phyloP scores from a whole-genome alignment of 2,113 vertebrate genomes.

The Marmota monax region DNA sequence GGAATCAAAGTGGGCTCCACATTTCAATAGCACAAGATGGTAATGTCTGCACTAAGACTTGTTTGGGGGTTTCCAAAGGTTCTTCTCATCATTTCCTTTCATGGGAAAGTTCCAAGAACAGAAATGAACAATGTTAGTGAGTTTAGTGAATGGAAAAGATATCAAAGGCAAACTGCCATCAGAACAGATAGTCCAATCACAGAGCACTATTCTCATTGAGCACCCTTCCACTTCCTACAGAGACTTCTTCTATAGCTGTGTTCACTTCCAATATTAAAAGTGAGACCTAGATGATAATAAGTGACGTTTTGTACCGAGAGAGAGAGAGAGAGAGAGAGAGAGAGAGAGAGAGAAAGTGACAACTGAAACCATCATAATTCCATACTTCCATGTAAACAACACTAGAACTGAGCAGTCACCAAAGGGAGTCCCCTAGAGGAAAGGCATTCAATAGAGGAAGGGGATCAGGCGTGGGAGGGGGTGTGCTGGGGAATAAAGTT shows the following conservation, averaged over 20 bases:
- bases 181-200: background rate
- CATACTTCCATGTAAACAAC: background rate
- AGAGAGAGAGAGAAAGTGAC: background rate
- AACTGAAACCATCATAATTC: background rate
- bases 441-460: no score
- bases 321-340: no score
- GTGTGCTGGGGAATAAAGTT: no score
- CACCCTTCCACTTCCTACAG: background rate
- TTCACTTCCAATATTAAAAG: background rate
- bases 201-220: background rate
- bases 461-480: no score
- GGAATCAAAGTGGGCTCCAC: background rate
- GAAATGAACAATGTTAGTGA: background rate
- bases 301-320: no score
- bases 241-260: background rate
- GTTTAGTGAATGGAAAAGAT: background rate
- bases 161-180: background rate
- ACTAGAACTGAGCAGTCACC: background rate
- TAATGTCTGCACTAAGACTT: background rate
- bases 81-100: slow-evolving; percentile 1
- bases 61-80: background rate
- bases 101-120: background rate
- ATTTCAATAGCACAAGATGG: background rate
- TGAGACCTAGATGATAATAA: background rate
- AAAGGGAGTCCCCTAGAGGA: no score